Conservation (phyloP, 1,140 invertebrate species). For the Eurosta solidaginis region DNA sequence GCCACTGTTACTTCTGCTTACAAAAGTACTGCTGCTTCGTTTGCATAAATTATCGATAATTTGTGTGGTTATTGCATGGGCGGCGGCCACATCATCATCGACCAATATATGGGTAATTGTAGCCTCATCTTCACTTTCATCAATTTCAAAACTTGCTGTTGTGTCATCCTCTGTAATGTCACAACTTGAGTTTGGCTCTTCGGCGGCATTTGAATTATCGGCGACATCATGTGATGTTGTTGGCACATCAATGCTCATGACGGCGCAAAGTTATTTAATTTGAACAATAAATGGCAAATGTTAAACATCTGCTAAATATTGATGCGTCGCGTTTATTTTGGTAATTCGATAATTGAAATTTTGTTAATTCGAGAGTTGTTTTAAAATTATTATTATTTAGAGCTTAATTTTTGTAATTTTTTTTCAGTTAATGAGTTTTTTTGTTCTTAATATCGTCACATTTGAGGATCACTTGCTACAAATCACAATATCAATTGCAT, state of each 20-base stretch:
- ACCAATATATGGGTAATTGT: constrained; percentile 9
- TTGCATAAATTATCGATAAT: not conserved
- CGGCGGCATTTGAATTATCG: constrained; percentile 20
- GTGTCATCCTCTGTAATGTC: constrained; percentile 29
- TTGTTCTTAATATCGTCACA: not conserved
- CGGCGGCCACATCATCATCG: constrained; percentile 10
- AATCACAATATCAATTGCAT: constrained; percentile 7
- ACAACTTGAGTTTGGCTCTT: not conserved
- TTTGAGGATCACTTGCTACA: not conserved
- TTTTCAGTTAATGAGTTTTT: too few species aligned
- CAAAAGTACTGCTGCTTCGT: not conserved
- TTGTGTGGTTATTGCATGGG: not conserved
- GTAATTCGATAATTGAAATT: not conserved
- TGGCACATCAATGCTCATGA: constrained; percentile 17
- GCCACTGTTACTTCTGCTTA: not conserved
- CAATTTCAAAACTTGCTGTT: constrained; percentile 49
- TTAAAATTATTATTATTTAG: not conserved
- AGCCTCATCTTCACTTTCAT: constrained; percentile 44
- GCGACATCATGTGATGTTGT: constrained; percentile 16
- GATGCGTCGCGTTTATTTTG: not conserved
- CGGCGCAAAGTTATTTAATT: constrained; percentile 14
- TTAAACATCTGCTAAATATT: constrained; percentile 4
- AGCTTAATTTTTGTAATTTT: not conserved
- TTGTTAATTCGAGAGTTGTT: not conserved
- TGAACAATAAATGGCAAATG: not conserved